These are phyloP conservation scores for Haemorhous mexicanus DNA, from an alignment of 2,113 vertebrate genomes.

Conservation along the genomic window DNA sequence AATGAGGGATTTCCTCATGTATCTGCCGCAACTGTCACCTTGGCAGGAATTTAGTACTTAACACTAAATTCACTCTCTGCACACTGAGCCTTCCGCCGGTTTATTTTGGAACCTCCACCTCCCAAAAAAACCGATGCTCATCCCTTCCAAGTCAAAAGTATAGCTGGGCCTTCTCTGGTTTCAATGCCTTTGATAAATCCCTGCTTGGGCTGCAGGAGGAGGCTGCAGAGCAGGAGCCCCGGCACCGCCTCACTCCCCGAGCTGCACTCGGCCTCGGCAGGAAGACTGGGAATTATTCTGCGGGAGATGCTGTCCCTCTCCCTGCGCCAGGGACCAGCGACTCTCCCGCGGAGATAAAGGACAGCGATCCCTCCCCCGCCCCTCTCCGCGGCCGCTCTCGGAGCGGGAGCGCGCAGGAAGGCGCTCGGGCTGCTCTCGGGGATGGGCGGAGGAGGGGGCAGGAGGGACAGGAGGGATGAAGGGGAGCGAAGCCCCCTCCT, in stretches of 20 bases:
- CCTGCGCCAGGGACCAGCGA: background rate
- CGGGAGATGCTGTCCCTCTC: background rate
- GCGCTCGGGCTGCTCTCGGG: fast-evolving
- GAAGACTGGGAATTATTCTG: background rate
- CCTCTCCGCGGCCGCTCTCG: background rate
- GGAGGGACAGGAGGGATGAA: too few species aligned
- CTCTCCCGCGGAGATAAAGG: background rate
- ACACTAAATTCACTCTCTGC: background rate
- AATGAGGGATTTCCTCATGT: conserved; percentile 55
- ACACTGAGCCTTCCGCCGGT: background rate
- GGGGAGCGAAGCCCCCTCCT: background rate
- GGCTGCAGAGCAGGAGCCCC: background rate
- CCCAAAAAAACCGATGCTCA: background rate
- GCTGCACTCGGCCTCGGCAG: background rate
- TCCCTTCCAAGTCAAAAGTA: background rate
- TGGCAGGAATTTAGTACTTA: background rate
- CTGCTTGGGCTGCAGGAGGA: background rate
- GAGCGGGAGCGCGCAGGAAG: background rate
- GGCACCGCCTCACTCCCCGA: background rate
- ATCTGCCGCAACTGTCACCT: conserved; percentile 39
- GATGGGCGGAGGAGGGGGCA: background rate
- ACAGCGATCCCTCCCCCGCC: fast-evolving
- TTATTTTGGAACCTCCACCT: background rate
- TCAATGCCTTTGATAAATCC: background rate
- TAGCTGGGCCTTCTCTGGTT: background rate